Conservation (phyloP, 2,797 vertebrate species). For the Epinephelus malabaricus region DNA sequence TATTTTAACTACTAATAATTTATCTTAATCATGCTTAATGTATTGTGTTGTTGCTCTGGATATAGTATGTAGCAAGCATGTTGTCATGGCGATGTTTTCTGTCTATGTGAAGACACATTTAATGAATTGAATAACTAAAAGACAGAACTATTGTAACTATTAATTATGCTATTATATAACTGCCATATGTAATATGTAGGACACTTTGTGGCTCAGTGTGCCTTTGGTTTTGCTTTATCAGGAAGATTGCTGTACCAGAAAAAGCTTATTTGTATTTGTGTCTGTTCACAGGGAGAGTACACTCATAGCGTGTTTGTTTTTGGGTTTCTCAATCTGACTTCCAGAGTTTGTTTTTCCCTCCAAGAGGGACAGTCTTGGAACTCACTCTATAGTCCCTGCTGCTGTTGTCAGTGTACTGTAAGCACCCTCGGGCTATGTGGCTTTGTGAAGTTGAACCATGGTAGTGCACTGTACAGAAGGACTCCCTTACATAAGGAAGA, state of each 20-base stretch:
- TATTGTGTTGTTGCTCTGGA: too few species aligned
- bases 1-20: too few species aligned
- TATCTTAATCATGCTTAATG: too few species aligned
- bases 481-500: conserved; percentile 37
- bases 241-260: conserved; percentile 12
- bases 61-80: too few species aligned
- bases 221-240: conserved; percentile 33
- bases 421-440: conserved; percentile 33
- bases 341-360: conserved; percentile 60
- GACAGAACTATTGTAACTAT: not conserved
- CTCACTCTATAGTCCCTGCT: conserved; percentile 15
- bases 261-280: conserved; percentile 34
- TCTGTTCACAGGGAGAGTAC: conserved; percentile 8
- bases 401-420: conserved; percentile 47
- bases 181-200: not conserved
- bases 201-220: conserved; percentile 1
- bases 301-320: conserved; percentile 41
- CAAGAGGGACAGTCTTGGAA: conserved; percentile 41
- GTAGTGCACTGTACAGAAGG: conserved; percentile 19
- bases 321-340: conserved; percentile 42
- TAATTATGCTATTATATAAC: conserved; percentile 2
- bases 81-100: too few species aligned
- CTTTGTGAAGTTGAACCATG: conserved; percentile 37
- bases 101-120: too few species aligned
- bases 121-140: too few species aligned